Conservation (phyloP, 2,888 invertebrate species). For the Liopterus haemorrhoidalis region DNA sequence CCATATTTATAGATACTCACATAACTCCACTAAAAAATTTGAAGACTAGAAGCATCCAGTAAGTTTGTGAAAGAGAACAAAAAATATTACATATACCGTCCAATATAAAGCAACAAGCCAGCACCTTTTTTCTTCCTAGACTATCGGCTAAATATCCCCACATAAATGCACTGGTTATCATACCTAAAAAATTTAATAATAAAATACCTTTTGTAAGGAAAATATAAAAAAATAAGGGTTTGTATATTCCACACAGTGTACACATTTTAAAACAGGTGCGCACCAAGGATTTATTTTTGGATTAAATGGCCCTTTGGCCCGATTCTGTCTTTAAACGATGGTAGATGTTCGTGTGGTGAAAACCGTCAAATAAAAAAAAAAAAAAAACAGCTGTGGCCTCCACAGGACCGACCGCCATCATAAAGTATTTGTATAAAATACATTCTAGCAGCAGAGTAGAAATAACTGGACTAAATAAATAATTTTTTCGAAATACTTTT, state of each 20-base stretch:
- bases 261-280: too few relatives aligned
- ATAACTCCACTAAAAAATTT: slow-evolving; percentile 61
- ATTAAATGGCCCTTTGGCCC: too few relatives aligned
- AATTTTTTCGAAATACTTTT: too few relatives aligned
- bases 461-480: too few relatives aligned
- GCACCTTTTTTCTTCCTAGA: slow-evolving; percentile 55
- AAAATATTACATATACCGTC: slow-evolving; percentile 55
- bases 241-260: not conserved
- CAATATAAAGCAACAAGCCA: slow-evolving; percentile 57
- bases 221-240: not conserved
- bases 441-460: too few relatives aligned
- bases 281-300: too few relatives aligned
- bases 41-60: slow-evolving; percentile 54
- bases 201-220: not conserved
- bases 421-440: too few relatives aligned
- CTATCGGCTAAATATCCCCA: slow-evolving; percentile 69
- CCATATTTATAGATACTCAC: slow-evolving; percentile 56
- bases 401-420: too few relatives aligned
- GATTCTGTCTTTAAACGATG: too few relatives aligned
- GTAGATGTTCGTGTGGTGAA: too few relatives aligned
- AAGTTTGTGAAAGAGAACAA: slow-evolving; percentile 56
- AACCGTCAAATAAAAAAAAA: too few relatives aligned
- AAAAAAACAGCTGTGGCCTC: too few relatives aligned
- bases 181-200: slow-evolving; percentile 60
- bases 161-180: slow-evolving; percentile 61